Percentiles rank a stretch among this genome's conserved stretches.
phyloP scores from a whole-genome alignment of 2,888 invertebrate species.

The Phytoseiulus persimilis region DNA sequence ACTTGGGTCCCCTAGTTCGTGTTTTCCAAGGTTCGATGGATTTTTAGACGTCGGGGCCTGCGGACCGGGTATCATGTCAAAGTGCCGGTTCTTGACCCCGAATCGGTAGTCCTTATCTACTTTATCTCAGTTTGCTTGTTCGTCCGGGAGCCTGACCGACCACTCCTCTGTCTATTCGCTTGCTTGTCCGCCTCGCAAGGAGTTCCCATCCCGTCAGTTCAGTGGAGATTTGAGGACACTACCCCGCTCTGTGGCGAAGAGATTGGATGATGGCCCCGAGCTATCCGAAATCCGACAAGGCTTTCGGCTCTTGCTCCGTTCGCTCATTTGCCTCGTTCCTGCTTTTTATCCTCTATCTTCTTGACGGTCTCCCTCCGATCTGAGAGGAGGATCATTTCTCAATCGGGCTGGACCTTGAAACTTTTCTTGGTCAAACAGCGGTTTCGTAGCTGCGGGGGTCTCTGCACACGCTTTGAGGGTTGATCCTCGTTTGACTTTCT shows the following conservation, averaged over 20 bases:
- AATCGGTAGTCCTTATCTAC: not conserved
- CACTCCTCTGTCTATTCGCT: no score
- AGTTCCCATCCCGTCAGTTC: not conserved
- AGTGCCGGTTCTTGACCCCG: not conserved
- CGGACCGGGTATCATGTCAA: not conserved
- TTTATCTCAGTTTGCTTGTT: not conserved
- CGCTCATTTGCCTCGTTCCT: not conserved
- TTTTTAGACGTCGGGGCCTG: not conserved
- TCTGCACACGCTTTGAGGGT: no score
- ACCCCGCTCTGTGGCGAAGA: not conserved
- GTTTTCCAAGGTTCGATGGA: not conserved
- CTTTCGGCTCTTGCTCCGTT: not conserved
- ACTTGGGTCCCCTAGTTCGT: no score
- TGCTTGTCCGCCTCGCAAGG: not conserved
- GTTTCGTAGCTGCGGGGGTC: not conserved
- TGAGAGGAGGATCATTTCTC: not conserved
- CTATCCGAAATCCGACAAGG: not conserved
- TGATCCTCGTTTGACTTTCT: no score
- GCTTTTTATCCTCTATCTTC: not conserved
- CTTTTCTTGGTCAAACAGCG: not conserved
- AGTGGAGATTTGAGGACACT: not conserved
- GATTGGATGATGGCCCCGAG: not conserved
- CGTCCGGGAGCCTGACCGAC: not conserved
- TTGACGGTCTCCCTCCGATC: not conserved
- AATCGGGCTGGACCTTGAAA: not conserved